phyloP scores from a whole-genome alignment of 2,797 vertebrate species.

The Microcaecilia unicolor region DNA sequence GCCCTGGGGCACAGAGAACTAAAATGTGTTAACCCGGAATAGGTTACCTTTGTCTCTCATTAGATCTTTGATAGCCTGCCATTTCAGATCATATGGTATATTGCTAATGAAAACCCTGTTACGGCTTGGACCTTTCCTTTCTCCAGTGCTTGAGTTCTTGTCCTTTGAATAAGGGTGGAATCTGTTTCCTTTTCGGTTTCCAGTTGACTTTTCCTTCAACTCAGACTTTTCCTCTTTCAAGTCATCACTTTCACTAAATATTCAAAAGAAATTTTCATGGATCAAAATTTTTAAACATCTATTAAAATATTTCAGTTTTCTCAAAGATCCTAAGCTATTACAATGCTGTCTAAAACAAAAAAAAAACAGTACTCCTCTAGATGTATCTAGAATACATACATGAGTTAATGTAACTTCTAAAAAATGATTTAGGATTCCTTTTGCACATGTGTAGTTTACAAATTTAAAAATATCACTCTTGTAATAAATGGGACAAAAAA shows the following conservation, averaged over 20 bases:
- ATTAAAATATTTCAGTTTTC: no score
- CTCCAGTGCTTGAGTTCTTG: conserved; percentile 63
- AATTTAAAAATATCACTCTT: no score
- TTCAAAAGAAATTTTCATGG: conserved; percentile 18
- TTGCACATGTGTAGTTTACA: no score
- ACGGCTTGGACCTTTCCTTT: conserved; percentile 79
- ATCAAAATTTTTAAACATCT: no score
- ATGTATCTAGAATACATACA: no score
- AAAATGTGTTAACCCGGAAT: conserved; percentile 8
- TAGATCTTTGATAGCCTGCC: conserved; percentile 98
- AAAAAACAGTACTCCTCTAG: no score
- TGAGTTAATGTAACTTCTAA: no score
- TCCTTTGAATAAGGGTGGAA: conserved; percentile 92
- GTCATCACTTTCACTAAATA: conserved; percentile 58
- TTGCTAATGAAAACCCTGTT: conserved; percentile 98
- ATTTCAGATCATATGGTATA: conserved; percentile 98
- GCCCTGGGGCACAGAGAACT: conserved; percentile 47
- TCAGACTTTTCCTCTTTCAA: conserved; percentile 71
- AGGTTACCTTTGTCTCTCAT: conserved; percentile 99
- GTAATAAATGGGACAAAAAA: no score
- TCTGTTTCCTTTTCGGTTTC: conserved; percentile 70
- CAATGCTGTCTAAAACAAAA: no score
- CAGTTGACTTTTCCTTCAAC: conserved; percentile 77
- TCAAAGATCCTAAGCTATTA: no score
- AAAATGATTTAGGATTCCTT: no score